Evolutionary conservation across 2,113 vertebrate species (phyloP).

Genomic region (Eidolon helvum): DNA sequence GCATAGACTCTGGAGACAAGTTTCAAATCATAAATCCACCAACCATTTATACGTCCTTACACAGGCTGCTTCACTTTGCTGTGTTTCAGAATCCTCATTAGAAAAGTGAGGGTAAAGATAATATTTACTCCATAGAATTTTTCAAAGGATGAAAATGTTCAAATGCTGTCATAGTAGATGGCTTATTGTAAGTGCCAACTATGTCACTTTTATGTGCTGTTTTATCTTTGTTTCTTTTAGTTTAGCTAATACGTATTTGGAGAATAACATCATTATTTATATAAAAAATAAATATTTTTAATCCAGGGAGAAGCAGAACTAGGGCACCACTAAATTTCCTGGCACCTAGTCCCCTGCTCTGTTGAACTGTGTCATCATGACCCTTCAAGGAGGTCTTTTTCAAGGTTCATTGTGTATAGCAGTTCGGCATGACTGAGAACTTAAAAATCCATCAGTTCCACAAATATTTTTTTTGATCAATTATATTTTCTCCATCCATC

Average conservation of each 20-base stretch:
- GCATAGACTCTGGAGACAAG: background rate
- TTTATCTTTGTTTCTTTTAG: background rate
- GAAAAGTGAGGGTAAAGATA: background rate
- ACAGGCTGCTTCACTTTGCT: background rate
- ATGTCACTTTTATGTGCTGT: background rate
- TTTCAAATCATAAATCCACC: background rate
- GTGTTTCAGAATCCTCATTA: background rate
- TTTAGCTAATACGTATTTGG: background rate
- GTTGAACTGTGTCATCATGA: background rate
- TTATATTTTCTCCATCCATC: background rate
- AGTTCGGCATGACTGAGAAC: background rate
- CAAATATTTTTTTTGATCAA: background rate
- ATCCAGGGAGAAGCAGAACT: background rate
- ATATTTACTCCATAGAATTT: background rate
- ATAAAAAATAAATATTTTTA: slow-evolving; percentile 21
- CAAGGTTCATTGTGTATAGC: background rate
- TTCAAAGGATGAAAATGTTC: background rate
- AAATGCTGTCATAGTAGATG: background rate
- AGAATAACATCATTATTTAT: background rate
- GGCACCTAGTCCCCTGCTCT: background rate
- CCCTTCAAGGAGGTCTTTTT: background rate
- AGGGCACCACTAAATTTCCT: background rate
- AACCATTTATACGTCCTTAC: background rate
- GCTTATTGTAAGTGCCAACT: background rate
- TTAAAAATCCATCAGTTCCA: background rate